Evolutionary conservation across 1,140 invertebrate species (phyloP), one percentile per base, ranked within the genome.

Genomic region (Papilio aristodemus): DNA sequence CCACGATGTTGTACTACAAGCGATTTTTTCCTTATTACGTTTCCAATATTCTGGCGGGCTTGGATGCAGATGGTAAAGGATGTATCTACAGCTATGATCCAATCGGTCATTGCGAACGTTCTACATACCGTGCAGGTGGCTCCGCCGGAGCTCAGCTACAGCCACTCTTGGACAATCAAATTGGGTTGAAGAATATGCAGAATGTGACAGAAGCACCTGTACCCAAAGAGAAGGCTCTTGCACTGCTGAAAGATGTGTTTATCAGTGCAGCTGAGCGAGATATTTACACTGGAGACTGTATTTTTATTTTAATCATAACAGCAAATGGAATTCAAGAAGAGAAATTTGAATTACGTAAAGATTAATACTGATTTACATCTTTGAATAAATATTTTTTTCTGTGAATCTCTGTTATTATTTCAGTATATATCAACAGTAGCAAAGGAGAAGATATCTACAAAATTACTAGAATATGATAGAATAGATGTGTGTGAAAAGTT

Each of bases 1-100:
- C 98, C 0, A 98, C 96, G 6, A 96, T 99, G 93, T 92, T 99
- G 69, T 99, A 99, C 86, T 96, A 98, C 80, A 97, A 98, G 77
- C 94, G 99, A 71, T 99, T 99, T 88, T 99, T 99, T 89, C 99
- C 99, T 0, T 99, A 99, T 86, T 99, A 99, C 87, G 96, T 99
- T 9, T 96, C 96, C 36, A 99, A 99, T 86, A 95, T 99, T 36
- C 90, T 99, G 63, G 98, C 97, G 73, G 99, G 99, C 0, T 84
- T 97, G 14, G 96, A 97, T 88, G 92, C 93, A 78, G 93, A 96
- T 80, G 98, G 98, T n/a, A 96, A 97, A 85, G 98, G 98, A 1
- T 96, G 95, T 80, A 95, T 99, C 2, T 99, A 96, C 92, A 97
- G 96, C 81, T 99, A 99, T 89, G 98, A 99, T 92, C 98, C 98